These are phyloP conservation scores for Ctenodactylus gundi DNA, from an alignment of 2,113 vertebrate genomes.

Conservation along the genomic window DNA sequence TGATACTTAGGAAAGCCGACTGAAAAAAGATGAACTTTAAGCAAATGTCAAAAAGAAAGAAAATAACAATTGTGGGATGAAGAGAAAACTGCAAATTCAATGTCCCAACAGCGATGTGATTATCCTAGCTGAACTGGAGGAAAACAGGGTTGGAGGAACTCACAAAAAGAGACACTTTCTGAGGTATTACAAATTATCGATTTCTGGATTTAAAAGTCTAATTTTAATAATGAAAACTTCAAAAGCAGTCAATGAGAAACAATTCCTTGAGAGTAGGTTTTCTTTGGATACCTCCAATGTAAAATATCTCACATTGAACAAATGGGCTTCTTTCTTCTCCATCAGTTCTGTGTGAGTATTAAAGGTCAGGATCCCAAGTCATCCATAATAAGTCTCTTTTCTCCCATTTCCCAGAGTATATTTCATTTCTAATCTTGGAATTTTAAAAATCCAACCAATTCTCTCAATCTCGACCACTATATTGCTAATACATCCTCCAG, in stretches of 20 bases:
- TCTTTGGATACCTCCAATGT: neutral
- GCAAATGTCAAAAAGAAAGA: neutral
- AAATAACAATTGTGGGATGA: neutral
- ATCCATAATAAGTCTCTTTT: too few relatives aligned
- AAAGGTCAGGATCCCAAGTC: neutral
- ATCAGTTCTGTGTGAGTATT: neutral
- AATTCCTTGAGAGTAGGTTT: neutral
- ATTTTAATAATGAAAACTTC: neutral
- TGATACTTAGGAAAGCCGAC: neutral
- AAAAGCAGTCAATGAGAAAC: neutral
- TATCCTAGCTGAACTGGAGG: neutral
- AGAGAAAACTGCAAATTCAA: neutral
- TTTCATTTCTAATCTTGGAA: neutral
- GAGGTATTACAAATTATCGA: neutral
- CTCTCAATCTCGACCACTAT: neutral
- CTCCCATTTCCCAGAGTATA: fast-evolving
- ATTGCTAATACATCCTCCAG: neutral
- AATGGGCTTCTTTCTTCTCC: neutral
- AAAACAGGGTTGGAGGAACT: neutral
- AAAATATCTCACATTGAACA: neutral
- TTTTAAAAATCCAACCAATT: neutral
- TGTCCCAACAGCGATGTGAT: neutral
- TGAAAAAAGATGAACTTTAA: constrained; percentile 12
- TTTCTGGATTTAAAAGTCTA: neutral
- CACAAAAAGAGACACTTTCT: neutral